These are phyloP conservation scores for Tonatia bakeri DNA, from an alignment of 2,113 vertebrate genomes.

Conservation along the genomic window DNA sequence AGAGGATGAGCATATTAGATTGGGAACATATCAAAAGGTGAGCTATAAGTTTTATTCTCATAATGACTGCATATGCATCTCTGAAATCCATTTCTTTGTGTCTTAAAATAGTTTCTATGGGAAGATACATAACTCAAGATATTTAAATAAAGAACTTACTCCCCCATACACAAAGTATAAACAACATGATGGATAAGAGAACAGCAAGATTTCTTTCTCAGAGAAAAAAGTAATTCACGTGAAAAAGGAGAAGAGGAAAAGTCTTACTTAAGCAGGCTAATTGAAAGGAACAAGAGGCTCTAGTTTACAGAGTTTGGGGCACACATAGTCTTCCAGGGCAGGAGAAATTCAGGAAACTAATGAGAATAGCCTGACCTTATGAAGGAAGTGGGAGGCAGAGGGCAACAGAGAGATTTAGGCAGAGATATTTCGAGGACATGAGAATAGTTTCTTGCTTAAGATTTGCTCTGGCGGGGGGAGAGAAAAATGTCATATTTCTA, in stretches of 20 bases:
- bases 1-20: background rate
- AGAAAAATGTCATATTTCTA: background rate
- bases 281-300: background rate
- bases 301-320: background rate
- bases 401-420: background rate
- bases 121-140: background rate
- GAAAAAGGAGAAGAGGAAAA: background rate
- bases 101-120: constrained; percentile 25
- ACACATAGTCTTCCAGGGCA: background rate
- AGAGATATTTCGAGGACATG: background rate
- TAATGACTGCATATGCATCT: background rate
- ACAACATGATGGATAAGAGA: constrained; percentile 6
- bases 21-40: background rate
- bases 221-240: background rate
- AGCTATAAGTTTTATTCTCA: background rate
- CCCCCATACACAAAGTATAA: background rate
- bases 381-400: background rate
- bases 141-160: constrained; percentile 29
- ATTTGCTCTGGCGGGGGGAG: background rate
- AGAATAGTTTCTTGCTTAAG: constrained; percentile 5
- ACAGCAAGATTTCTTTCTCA: background rate
- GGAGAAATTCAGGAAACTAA: background rate
- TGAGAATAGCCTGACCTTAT: background rate
- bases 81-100: constrained; percentile 5
- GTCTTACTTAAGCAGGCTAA: background rate